phyloP scores from a whole-genome alignment of 2,888 invertebrate genomes.

The Cecidostiba fungosa region DNA sequence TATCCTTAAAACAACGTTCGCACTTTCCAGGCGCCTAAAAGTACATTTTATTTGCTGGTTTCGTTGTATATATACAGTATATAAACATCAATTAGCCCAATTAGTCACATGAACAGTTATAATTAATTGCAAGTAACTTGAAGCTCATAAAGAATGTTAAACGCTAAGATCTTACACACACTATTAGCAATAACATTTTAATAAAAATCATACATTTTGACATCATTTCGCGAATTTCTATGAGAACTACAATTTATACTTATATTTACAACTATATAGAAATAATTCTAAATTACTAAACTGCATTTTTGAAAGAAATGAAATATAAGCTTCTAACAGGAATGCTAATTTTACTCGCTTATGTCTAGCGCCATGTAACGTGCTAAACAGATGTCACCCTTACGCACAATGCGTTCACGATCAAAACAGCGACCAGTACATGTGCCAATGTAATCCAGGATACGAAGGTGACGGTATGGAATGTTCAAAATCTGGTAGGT shows the following conservation, averaged over 20 bases:
- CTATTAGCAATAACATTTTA: no score
- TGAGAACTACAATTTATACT: not conserved
- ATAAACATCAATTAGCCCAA: no score
- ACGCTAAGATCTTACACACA: no score
- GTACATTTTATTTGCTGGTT: no score
- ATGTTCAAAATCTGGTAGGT: conserved; percentile 84
- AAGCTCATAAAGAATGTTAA: no score
- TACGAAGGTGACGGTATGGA: conserved; percentile 91
- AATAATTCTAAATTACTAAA: not conserved
- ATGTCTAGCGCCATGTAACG: conserved; percentile 87
- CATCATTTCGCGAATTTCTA: not conserved
- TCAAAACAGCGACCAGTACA: conserved; percentile 81
- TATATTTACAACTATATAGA: not conserved
- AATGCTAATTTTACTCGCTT: conserved; percentile 69
- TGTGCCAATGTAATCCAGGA: conserved; percentile 91
- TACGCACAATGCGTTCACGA: conserved; percentile 89
- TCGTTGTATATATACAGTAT: no score
- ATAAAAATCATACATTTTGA: not conserved
- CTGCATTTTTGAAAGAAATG: not conserved
- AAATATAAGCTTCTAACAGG: conserved; percentile 40
- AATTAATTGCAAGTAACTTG: no score
- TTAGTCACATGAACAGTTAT: no score
- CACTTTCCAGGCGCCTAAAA: no score
- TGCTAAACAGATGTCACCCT: conserved; percentile 89
- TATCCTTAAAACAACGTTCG: no score